Percentiles rank a stretch among this genome's conserved stretches.
phyloP scores from a whole-genome alignment of 2,797 vertebrate species.

The Psittacula derbiana region DNA sequence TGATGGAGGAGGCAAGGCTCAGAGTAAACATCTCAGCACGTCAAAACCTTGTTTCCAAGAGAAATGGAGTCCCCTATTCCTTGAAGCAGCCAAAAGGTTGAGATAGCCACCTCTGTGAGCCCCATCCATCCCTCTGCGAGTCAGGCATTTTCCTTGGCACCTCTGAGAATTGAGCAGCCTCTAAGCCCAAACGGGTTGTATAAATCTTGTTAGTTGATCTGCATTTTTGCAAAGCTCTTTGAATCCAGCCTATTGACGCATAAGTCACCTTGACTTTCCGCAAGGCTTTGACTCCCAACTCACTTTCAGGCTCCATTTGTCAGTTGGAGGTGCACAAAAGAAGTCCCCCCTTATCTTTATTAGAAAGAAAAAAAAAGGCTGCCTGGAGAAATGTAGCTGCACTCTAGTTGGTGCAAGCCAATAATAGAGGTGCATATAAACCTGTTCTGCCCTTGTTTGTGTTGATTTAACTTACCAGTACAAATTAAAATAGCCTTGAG shows the following conservation, averaged over 20 bases:
- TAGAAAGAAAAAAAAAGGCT: neutral
- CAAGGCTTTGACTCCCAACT: conserved; percentile 46
- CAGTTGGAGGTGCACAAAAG: conserved; percentile 50
- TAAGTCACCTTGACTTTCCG: conserved; percentile 68
- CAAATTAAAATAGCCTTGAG: conserved; percentile 69
- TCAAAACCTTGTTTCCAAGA: conserved; percentile 20
- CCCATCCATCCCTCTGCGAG: neutral
- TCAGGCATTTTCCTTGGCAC: conserved; percentile 40
- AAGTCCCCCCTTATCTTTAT: conserved; percentile 30
- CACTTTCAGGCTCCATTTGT: conserved; percentile 66
- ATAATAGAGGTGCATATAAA: conserved; percentile 50
- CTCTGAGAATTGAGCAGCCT: conserved; percentile 52
- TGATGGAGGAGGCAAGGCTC: conserved; percentile 10
- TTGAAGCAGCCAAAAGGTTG: neutral
- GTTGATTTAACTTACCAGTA: conserved; percentile 66
- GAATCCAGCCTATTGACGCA: conserved; percentile 20
- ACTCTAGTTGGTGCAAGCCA: conserved; percentile 4
- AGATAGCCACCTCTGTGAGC: neutral
- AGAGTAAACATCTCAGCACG: neutral
- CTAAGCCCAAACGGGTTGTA: conserved; percentile 61
- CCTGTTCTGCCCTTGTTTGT: conserved; percentile 64
- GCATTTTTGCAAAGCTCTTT: conserved; percentile 70
- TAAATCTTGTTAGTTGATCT: conserved; percentile 72
- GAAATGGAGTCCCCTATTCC: neutral
- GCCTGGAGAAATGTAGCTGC: conserved; percentile 46